A percentile compares a stretch with the other conserved stretches of the same genome.
These are phyloP conservation scores for Tapera naevia DNA, from an alignment of 2,797 vertebrate genomes.

Conservation along the genomic window DNA sequence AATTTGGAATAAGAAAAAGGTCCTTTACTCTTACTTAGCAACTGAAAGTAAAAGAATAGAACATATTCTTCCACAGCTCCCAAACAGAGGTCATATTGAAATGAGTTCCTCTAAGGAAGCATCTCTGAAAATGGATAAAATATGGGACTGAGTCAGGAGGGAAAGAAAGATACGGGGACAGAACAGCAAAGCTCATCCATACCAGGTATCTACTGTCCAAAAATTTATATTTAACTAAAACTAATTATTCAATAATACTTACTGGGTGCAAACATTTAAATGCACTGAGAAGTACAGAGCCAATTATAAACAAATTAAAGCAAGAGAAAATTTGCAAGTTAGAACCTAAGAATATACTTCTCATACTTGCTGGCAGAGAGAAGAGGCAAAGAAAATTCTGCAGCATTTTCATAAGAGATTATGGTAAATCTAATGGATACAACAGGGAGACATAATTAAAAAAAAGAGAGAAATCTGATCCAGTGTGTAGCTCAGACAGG, in stretches of 20 bases:
- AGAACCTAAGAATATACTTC: background rate
- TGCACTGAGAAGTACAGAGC: background rate
- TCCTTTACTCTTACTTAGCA: background rate
- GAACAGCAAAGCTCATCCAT: background rate
- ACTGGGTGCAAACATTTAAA: background rate
- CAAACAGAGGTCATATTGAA: background rate
- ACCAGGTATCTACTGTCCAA: background rate
- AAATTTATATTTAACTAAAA: background rate
- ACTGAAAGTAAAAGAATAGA: background rate
- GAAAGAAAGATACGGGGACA: background rate
- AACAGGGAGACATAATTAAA: background rate
- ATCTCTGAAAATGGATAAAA: background rate
- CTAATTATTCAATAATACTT: background rate
- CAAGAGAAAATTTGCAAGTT: background rate
- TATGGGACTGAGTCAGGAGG: background rate
- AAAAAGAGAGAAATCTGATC: background rate
- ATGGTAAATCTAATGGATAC: background rate
- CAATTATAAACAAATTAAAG: background rate
- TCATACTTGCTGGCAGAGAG: background rate
- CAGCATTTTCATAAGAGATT: background rate
- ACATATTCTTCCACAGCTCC: background rate
- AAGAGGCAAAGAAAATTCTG: background rate
- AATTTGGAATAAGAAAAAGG: background rate
- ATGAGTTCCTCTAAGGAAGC: background rate
- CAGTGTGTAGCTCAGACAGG: background rate